phyloP scores from a whole-genome alignment of 1,140 invertebrate species.

The Belonocnema kinseyi region DNA sequence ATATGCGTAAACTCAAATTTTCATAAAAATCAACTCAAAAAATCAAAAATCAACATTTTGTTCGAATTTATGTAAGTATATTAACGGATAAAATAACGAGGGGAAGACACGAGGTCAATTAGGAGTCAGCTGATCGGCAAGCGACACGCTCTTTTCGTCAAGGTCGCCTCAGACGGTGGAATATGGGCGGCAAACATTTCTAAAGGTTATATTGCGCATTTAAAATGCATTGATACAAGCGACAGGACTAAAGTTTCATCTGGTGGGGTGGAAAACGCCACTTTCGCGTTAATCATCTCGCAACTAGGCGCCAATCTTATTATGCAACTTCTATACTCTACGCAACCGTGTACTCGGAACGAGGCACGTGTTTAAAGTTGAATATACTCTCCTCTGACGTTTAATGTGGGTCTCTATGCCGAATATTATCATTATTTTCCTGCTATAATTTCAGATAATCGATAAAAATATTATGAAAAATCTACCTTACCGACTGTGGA shows the following conservation, averaged over 20 bases:
- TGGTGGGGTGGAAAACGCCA: not conserved
- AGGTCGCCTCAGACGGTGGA: slow-evolving; percentile 9
- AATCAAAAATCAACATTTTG: not conserved
- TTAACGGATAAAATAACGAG: not conserved
- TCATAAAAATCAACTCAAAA: too few relatives aligned
- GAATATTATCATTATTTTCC: slow-evolving; percentile 71
- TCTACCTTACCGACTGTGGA: slow-evolving; percentile 1
- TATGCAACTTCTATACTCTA: slow-evolving; percentile 61
- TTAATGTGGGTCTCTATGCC: slow-evolving; percentile 65
- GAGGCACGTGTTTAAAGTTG: slow-evolving; percentile 60
- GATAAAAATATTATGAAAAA: not conserved
- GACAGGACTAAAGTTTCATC: not conserved
- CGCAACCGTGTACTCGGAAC: slow-evolving; percentile 50
- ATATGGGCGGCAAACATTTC: slow-evolving; percentile 7
- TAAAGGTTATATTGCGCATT: slow-evolving; percentile 22
- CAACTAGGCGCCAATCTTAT: slow-evolving; percentile 47
- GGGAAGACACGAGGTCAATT: not conserved
- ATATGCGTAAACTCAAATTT: too few relatives aligned
- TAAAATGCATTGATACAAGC: not conserved
- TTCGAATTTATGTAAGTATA: not conserved
- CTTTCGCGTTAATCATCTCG: slow-evolving; percentile 9
- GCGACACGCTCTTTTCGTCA: slow-evolving; percentile 19
- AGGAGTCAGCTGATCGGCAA: slow-evolving; percentile 17
- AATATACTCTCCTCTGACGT: slow-evolving; percentile 50
- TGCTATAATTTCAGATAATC: slow-evolving; percentile 48